Base-by-base conservation (phyloP, 2,797 vertebrate genomes). In the Xenentodon cancila region DNA sequence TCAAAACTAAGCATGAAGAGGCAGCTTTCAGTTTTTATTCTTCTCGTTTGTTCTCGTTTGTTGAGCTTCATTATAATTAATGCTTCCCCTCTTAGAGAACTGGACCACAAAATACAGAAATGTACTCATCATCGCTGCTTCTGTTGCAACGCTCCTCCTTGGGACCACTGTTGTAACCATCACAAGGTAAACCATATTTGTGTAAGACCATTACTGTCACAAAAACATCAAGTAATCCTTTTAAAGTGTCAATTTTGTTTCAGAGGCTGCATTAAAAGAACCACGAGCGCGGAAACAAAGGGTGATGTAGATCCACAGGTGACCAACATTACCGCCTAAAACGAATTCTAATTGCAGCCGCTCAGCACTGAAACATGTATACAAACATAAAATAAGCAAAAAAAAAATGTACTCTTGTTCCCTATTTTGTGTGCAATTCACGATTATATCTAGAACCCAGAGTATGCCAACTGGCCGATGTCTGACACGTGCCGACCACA, bases 181-280 rank as follows among this genome's bases (percentile, higher is more conserved):
- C 5, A 53, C 0, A 53, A 52, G 62, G 76, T 73, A 57, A 48
- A 32, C 13, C 46, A 1, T 27, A 27, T 58, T 69, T 19, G 27
- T 25, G 20, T 20, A 34, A 27, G 6, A 37, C 9, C 16, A 59
- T 30, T 18, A 9, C 20, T 13, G 0, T 48, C 20, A 20, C 9
- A 51, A 20, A 17, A 1, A 0, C 8, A 51, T 43, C 1, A 49
- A 30, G 1, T 17, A 12, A 34, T 32, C 9, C 53, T 27, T 1
- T 9, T n/a, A 21, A 12, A 63, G 15, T 22, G 12, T 22, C 16
- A 32, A 7, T 32, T 63, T 4, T 55, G 7, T 73, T 70, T 40
- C 46, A 75, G 66, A 55, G 2, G 21, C 17, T 17, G 5, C 17
- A 60, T 17, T 22, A 67, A 46, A 47, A 51, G 11, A 1, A 58